A percentile compares a stretch with the other conserved stretches of the same genome.
Evolutionary conservation across 2,113 vertebrate genomes (phyloP).

Genomic region (Corythornis vintsioides): DNA sequence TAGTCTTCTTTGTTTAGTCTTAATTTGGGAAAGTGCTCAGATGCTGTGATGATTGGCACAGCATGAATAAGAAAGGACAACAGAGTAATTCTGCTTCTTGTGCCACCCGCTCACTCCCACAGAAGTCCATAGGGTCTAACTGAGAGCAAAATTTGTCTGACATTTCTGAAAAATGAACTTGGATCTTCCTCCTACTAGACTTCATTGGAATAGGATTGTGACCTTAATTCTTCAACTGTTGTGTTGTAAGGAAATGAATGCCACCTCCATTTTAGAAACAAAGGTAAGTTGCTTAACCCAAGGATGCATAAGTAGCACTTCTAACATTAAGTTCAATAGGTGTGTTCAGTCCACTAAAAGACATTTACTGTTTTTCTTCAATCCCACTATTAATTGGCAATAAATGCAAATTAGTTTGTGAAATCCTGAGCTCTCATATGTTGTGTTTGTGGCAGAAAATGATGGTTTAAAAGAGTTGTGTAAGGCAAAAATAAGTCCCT

Average conservation of each 20-base stretch:
- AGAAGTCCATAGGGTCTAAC: not conserved
- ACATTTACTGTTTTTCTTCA: not conserved
- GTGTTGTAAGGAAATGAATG: not conserved
- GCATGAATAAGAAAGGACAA: not conserved
- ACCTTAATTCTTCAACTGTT: not conserved
- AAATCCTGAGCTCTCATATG: not conserved
- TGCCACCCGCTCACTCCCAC: not conserved
- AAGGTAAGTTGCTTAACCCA: not conserved
- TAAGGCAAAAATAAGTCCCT: not conserved
- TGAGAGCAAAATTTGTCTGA: not conserved
- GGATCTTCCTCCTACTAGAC: not conserved
- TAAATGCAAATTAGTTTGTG: not conserved
- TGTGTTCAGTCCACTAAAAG: not conserved
- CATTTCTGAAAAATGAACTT: not conserved
- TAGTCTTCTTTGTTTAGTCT: slow-evolving; percentile 20
- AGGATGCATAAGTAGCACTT: not conserved
- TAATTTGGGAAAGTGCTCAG: slow-evolving; percentile 16
- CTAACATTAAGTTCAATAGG: not conserved
- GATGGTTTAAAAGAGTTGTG: not conserved
- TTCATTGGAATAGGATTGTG: not conserved
- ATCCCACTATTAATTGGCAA: not conserved
- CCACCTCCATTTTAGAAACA: not conserved
- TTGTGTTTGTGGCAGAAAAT: not conserved
- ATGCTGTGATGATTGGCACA: slow-evolving; percentile 23
- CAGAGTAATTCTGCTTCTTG: not conserved